A percentile compares a stretch with the other conserved stretches of the same genome.
These are phyloP conservation scores for Scomber colias DNA, from an alignment of 2,113 vertebrate genomes.

Conservation along the genomic window DNA sequence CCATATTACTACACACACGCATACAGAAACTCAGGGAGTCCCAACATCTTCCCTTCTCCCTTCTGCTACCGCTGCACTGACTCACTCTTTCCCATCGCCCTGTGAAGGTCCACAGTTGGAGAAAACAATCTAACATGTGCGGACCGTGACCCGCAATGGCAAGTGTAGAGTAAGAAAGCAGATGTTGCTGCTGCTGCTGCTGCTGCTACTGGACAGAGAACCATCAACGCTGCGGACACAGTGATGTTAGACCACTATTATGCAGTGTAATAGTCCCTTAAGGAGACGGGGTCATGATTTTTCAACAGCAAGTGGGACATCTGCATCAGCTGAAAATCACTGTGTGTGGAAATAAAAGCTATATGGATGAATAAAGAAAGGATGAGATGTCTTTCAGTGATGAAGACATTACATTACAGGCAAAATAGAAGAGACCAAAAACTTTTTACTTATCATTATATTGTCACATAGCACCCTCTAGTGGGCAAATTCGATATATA, in stretches of 20 bases:
- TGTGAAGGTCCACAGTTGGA: slow-evolving; percentile 42
- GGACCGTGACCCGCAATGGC: slow-evolving; percentile 24
- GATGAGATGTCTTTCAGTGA: not conserved
- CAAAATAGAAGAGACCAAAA: not conserved
- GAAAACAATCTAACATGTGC: slow-evolving; percentile 15
- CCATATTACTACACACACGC: not conserved
- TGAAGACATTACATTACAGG: not conserved
- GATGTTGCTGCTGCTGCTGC: slow-evolving; percentile 27
- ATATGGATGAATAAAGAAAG: not conserved
- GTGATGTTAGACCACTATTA: slow-evolving; percentile 11
- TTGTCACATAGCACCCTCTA: slow-evolving; percentile 49
- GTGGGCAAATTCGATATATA: not conserved
- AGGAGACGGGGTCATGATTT: slow-evolving; percentile 13
- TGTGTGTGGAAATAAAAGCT: not conserved
- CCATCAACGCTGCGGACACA: not conserved
- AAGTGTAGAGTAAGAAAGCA: slow-evolving; percentile 37
- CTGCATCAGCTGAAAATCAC: slow-evolving; percentile 15
- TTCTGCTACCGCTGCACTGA: slow-evolving; percentile 28
- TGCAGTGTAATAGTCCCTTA: slow-evolving; percentile 25
- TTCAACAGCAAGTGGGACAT: slow-evolving; percentile 8
- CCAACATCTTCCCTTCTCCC: slow-evolving; percentile 16
- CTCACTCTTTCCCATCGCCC: slow-evolving; percentile 45
- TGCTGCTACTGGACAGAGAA: slow-evolving; percentile 4
- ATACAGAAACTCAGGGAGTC: not conserved
- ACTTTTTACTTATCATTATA: not conserved